Conservation (phyloP, 2,113 vertebrate species). For the Columba livia region DNA sequence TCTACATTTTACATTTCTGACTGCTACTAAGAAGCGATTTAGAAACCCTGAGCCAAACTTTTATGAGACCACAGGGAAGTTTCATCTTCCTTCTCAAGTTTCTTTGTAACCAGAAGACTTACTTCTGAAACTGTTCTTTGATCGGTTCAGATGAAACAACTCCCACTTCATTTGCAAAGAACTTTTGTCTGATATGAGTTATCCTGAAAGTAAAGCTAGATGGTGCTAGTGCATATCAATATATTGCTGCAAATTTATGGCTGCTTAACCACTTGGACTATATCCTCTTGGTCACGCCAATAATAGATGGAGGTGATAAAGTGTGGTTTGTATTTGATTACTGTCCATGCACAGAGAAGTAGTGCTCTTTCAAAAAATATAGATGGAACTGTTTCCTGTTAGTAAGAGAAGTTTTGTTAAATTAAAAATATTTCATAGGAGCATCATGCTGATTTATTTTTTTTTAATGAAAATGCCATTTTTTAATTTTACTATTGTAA, state of each 20-base stretch:
- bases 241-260: background rate
- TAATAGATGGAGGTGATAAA: background rate
- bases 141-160: background rate
- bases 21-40: background rate
- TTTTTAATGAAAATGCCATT: background rate
- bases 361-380: background rate
- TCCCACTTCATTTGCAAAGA: background rate
- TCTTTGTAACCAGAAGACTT: background rate
- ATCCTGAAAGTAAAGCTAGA: slow-evolving; percentile 66
- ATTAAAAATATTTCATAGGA: background rate
- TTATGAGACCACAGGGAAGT: fast-evolving
- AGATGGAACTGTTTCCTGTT: background rate
- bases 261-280: background rate
- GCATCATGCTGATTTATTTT: background rate
- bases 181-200: background rate
- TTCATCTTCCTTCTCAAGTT: background rate
- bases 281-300: background rate
- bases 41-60: background rate
- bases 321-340: background rate
- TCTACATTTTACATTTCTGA: background rate
- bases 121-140: background rate
- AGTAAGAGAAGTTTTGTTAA: background rate
- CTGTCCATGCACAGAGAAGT: background rate
- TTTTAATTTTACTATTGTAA: background rate
- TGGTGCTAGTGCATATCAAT: slow-evolving; percentile 72